Evolutionary conservation across 2,797 vertebrate species (phyloP), one percentile per base, ranked within the genome.

Genomic region (Hephaestus fuliginosus): DNA sequence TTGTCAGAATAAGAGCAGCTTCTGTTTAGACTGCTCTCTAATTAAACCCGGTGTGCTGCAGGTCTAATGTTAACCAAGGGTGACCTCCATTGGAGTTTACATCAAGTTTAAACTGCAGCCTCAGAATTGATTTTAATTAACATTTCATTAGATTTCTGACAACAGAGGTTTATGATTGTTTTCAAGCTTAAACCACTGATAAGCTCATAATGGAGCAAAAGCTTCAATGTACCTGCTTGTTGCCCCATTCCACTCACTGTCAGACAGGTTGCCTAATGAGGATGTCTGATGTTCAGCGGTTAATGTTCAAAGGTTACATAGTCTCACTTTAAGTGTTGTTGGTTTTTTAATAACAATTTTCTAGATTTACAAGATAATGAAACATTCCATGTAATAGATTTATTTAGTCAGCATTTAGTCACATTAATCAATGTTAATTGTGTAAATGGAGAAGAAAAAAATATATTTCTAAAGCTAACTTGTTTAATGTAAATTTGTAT

Each of bases 271-370:
- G 2, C 20, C n/a, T 48, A 15, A 72, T 14, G 1, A 28, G 9
- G 30, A 58, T 51, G 62, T 22, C 39, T 83, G n/a, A 69, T 41
- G 52, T 62, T 72, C 63, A 64, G 11, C 13, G 25, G 25, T 25
- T 25, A 25, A 25, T 25, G 25, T 25, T 25, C 25, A 58, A 61
- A 81, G 51, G 11, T 33, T 39, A 66, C 43, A 61, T 36, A 70
- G 36, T 70, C 69, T 80, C 9, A 66, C n/a, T 67, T 57, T 43
- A 48, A 51, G 7, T 33, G 14, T 25, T 63, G 28, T 11, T 57
- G 25, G 7, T 53, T 30, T 70, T 30, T 8, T 22, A 2, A 13
- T 7, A 44, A 14, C 7, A 43, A 17, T 43, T 25, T 46, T 74
- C 12, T 44, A 44, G 67, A 68, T 68, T 68, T 30, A 51, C 14